Percentiles rank a stretch among this genome's conserved stretches.
Conservation (phyloP, 2,797 vertebrate genomes). For the Galagoides demidoff region DNA sequence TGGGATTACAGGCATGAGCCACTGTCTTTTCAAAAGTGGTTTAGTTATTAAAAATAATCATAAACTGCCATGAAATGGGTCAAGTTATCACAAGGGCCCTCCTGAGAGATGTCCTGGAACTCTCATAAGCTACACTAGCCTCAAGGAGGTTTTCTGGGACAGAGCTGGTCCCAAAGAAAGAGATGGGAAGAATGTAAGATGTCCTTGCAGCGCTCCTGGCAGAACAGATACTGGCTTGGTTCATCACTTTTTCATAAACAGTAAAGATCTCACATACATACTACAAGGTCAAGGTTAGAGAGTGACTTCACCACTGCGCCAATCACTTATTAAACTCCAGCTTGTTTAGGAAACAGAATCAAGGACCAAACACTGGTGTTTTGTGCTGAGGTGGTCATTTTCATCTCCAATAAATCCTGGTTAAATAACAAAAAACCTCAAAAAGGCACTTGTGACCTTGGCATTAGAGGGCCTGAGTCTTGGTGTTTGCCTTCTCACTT, state of each 20-base stretch:
- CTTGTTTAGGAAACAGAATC: background rate
- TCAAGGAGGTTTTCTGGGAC: constrained; percentile 38
- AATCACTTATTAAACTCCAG: background rate
- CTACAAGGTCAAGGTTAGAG: background rate
- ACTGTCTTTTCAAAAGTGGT: constrained; percentile 9
- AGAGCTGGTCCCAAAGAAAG: constrained; percentile 56
- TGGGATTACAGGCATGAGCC: background rate
- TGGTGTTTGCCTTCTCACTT: background rate
- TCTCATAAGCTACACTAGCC: constrained; percentile 3
- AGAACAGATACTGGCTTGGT: constrained; percentile 15
- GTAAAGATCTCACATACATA: accelerated
- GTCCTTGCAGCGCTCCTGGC: constrained; percentile 54
- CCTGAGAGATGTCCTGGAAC: constrained; percentile 58
- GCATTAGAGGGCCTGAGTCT: background rate
- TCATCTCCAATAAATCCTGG: background rate
- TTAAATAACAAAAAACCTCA: background rate
- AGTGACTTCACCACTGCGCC: accelerated
- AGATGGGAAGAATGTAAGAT: accelerated
- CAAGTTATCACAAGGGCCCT: constrained; percentile 37
- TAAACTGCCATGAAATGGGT: constrained; percentile 59
- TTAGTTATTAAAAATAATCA: constrained; percentile 70
- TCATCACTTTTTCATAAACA: background rate
- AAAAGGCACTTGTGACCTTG: background rate
- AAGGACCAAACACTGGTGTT: background rate
- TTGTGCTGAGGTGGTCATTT: too few relatives aligned